Evolutionary conservation across 2,888 invertebrate species (phyloP).

Genomic region (Alviniconcha strummeri): DNA sequence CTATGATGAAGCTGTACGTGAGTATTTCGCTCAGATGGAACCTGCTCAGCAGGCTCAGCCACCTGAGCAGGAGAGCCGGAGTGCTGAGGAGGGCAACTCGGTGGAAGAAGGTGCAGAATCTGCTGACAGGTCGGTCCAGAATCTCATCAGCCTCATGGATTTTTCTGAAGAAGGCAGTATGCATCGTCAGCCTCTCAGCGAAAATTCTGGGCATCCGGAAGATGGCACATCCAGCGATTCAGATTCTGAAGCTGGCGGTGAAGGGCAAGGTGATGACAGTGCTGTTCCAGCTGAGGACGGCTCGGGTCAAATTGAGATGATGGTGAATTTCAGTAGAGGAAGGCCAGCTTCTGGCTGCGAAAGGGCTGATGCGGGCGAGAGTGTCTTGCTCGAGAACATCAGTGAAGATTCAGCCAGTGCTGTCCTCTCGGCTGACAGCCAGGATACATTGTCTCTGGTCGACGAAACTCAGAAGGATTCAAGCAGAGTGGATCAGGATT

Average conservation of each 20-base stretch:
- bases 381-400: not conserved
- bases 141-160: constrained; percentile 27
- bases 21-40: constrained; percentile 45
- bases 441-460: not conserved
- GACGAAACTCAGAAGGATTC: not conserved
- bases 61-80: not conserved
- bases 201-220: not conserved
- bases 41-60: not conserved
- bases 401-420: constrained; percentile 38
- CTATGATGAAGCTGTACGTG: constrained; percentile 65
- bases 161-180: constrained; percentile 7
- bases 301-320: constrained; percentile 45
- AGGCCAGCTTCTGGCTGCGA: constrained; percentile 42
- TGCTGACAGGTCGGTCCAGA: not conserved
- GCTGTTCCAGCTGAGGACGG: constrained; percentile 32
- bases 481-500: not conserved
- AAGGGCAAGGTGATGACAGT: constrained; percentile 12
- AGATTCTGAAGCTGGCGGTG: constrained; percentile 15
- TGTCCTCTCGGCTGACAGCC: constrained; percentile 16
- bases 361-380: constrained; percentile 26
- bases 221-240: constrained; percentile 32
- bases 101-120: not conserved
- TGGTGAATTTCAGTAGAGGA: constrained; percentile 36
- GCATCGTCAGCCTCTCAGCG: not conserved
- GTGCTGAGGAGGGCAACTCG: not conserved